These are phyloP conservation scores for Phrynocephalus forsythii DNA, from an alignment of 2,797 vertebrate genomes.

Conservation along the genomic window DNA sequence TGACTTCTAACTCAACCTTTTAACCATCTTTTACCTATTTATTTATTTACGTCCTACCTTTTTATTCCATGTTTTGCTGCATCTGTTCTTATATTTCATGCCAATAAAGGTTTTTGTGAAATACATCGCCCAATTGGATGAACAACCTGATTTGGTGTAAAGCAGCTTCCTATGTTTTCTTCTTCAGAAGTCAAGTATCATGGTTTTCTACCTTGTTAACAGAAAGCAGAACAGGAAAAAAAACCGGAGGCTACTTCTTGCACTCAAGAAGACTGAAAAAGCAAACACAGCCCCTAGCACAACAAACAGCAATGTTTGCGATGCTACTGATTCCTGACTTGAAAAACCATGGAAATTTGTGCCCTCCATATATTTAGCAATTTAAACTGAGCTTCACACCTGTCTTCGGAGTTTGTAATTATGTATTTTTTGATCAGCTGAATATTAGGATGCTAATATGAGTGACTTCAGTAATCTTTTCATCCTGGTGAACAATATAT, in stretches of 20 bases:
- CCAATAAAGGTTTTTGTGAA: too few relatives aligned
- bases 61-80: too few relatives aligned
- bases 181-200: neutral
- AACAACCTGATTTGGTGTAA: too few relatives aligned
- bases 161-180: too few relatives aligned
- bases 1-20: too few relatives aligned
- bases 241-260: neutral
- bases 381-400: neutral
- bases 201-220: neutral
- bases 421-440: neutral
- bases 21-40: too few relatives aligned
- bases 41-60: too few relatives aligned
- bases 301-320: neutral
- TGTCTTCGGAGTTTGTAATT: neutral
- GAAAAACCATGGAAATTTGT: neutral
- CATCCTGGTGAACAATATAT: neutral
- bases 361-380: neutral
- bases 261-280: neutral
- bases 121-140: too few relatives aligned
- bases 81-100: too few relatives aligned
- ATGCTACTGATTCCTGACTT: neutral
- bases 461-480: neutral
- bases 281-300: neutral
- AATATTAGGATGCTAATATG: fast-evolving
- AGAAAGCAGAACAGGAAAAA: too few relatives aligned